Evolutionary conservation across 2,797 vertebrate species (phyloP).

Genomic region (Etheostoma perlongum): DNA sequence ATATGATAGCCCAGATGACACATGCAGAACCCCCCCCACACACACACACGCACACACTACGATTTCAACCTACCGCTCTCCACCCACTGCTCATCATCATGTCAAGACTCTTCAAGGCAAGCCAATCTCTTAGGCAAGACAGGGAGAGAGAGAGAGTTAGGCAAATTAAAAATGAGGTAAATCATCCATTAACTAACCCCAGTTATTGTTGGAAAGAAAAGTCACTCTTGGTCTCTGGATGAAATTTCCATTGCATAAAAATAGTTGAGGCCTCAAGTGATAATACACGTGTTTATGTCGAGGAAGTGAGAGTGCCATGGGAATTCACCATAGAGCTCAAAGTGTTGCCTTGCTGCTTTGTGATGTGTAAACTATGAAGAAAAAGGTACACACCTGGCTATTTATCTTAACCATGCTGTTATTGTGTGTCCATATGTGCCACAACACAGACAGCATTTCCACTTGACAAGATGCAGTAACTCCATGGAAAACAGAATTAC

Average conservation of each 20-base stretch:
- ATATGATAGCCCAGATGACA: slow-evolving; percentile 70
- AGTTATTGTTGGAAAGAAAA: slow-evolving; percentile 28
- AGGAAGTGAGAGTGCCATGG: slow-evolving; percentile 18
- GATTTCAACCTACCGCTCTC: slow-evolving; percentile 53
- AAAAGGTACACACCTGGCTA: slow-evolving; percentile 8
- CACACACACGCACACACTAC: slow-evolving; percentile 21
- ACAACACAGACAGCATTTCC: slow-evolving; percentile 9
- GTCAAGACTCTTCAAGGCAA: slow-evolving; percentile 60
- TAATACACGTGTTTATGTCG: slow-evolving; percentile 50
- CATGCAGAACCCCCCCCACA: slow-evolving; percentile 37
- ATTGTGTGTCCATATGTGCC: slow-evolving; percentile 27
- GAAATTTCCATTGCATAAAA: slow-evolving; percentile 42
- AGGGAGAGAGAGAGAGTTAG: not conserved
- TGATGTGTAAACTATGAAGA: slow-evolving; percentile 24
- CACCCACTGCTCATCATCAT: slow-evolving; percentile 65
- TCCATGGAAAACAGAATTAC: slow-evolving; percentile 10
- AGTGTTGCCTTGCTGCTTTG: slow-evolving; percentile 2
- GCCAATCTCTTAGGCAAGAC: slow-evolving; percentile 49
- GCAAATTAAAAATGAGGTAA: slow-evolving; percentile 7
- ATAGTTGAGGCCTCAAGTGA: slow-evolving; percentile 48
- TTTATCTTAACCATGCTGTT: not conserved
- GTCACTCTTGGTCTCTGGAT: not conserved
- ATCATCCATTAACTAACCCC: not conserved
- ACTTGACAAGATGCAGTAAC: not conserved
- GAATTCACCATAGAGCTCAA: slow-evolving; percentile 20